phyloP scores from a whole-genome alignment of 2,113 vertebrate species.

The Psophia crepitans region DNA sequence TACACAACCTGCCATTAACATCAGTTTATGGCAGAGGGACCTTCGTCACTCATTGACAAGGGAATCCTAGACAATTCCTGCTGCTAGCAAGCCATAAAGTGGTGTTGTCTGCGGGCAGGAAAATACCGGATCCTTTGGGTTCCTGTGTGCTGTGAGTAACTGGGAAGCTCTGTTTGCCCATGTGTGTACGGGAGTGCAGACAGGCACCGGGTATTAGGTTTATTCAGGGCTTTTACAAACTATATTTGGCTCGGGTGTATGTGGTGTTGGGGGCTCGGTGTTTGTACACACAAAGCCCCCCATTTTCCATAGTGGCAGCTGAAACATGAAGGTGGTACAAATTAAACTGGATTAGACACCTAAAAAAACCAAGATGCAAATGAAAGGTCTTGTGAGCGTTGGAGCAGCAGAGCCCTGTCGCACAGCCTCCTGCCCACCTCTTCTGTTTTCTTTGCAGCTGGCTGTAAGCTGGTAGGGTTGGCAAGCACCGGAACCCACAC shows the following conservation, averaged over 20 bases:
- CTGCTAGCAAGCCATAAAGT: neutral
- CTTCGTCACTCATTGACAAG: constrained; percentile 21
- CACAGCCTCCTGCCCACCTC: rapidly evolving
- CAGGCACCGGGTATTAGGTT: neutral
- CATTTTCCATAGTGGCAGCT: neutral
- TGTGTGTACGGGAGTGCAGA: neutral
- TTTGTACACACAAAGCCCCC: neutral
- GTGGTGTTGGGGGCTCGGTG: neutral
- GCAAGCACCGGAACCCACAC: neutral
- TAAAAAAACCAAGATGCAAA: neutral
- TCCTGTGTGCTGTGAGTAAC: neutral
- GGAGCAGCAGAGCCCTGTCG: neutral
- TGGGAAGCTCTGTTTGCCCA: constrained; percentile 8
- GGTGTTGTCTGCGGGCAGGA: neutral
- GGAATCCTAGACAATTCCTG: constrained; percentile 23
- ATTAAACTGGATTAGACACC: neutral
- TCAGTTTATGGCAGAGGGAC: constrained; percentile 39
- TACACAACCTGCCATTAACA: constrained; percentile 51
- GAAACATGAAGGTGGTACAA: neutral
- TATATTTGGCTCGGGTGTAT: neutral
- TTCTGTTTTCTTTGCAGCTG: neutral
- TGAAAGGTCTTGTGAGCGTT: neutral
- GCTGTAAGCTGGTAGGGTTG: neutral
- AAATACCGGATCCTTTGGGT: neutral
- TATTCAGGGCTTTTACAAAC: neutral